Base-by-base conservation (phyloP, 2,888 invertebrate species). In the Ecdyonurus torrentis region DNA sequence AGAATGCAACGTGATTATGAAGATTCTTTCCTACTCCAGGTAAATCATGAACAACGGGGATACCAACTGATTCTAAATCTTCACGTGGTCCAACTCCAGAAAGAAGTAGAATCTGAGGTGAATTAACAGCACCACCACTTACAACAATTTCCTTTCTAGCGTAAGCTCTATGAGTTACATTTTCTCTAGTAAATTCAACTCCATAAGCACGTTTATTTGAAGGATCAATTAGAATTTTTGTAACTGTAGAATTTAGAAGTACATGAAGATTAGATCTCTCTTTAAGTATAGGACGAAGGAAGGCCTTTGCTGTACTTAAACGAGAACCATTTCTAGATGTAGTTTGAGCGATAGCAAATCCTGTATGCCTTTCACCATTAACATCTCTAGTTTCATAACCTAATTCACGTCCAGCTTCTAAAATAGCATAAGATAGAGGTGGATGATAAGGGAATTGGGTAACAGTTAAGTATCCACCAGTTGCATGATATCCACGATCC, bases 81-180 rank as follows among this genome's bases (percentile, higher is more conserved):
- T 82, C 82, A 1, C 80, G 81, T 25, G 89, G 89, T 0, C 93
- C 93, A 15, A 96, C 80, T 10, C 97, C 97, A 67, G 94, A 94
- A 55, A 94, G 80, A 70, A 96, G 81, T 18, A 98, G 82, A 59
- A 98, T 78, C 73, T 98, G 97, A 0, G 97, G 96, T 0, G 95
- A 90, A 68, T 92, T 96, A 1, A 98, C 89, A 15, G 97, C 89
- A 0, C 97, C 92, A 7, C 81, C 86, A 66, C 76, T 74, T 18
- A 81, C 69, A 64, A 81, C 78, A 1, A 81, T 71, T 63, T 76
- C 77, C 62, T 74, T 75, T 25, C 74, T 71, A 23, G 77, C 77
- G 37, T 67, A 66, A n/a, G 71, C 69, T 25, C 69, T n/a, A 66
- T 69, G 69, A 2, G 77, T 78, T 70, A 83, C 66, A 10, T 70